phyloP scores from a whole-genome alignment of 2,797 vertebrate species.

The Amphiprion clarkii region DNA sequence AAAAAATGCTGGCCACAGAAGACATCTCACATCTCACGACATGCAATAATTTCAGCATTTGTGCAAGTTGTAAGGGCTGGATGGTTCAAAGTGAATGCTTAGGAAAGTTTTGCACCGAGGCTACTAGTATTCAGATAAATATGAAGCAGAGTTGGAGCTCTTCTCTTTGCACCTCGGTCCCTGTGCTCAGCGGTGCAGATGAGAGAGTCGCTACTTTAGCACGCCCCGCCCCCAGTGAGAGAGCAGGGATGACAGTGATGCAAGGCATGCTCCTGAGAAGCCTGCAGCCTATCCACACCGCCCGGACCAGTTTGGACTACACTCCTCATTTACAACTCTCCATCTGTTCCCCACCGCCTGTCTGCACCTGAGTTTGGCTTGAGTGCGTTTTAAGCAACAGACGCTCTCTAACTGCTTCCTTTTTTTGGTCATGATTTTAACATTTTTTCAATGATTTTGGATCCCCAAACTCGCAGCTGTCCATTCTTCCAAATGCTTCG shows the following conservation, averaged over 20 bases:
- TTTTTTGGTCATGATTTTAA: constrained; percentile 12
- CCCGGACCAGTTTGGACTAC: constrained; percentile 69
- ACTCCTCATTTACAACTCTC: constrained; percentile 63
- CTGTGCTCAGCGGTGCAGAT: constrained; percentile 77
- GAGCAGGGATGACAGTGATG: constrained; percentile 66
- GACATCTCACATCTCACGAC: neutral
- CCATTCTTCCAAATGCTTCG: constrained; percentile 58
- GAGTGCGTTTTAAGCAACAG: constrained; percentile 25
- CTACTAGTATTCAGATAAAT: neutral
- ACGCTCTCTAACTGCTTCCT: constrained; percentile 15
- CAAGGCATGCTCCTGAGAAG: constrained; percentile 64
- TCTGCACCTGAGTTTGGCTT: constrained; percentile 35
- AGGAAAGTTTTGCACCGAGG: neutral
- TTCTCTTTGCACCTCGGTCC: constrained; percentile 9
- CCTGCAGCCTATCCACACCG: constrained; percentile 71
- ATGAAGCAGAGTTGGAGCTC: constrained; percentile 32
- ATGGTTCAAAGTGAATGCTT: neutral
- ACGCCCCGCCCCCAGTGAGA: constrained; percentile 78
- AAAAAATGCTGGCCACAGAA: neutral
- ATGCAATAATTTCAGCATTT: neutral
- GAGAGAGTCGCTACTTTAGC: constrained; percentile 68
- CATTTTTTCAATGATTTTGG: constrained; percentile 47
- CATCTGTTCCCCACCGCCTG: constrained; percentile 45
- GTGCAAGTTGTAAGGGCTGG: neutral
- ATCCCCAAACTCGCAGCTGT: constrained; percentile 64